These are phyloP conservation scores for Megaleporinus macrocephalus DNA, from an alignment of 2,113 vertebrate species.

Conservation along the genomic window DNA sequence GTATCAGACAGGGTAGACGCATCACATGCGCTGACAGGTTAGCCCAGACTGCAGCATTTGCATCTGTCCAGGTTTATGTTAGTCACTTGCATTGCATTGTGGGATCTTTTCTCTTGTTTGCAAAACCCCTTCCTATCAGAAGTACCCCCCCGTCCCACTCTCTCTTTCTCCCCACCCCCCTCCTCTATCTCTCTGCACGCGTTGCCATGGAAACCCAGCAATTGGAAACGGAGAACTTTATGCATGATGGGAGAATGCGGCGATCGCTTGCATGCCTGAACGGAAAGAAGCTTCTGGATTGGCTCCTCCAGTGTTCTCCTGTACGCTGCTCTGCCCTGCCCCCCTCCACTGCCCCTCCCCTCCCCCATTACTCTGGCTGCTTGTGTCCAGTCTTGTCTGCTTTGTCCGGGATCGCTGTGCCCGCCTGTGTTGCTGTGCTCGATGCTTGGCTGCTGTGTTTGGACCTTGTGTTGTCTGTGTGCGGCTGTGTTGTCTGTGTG, in stretches of 20 bases:
- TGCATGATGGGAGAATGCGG: conserved; percentile 90
- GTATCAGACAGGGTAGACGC: background rate
- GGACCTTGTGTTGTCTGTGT: background rate
- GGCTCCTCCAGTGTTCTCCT: conserved; percentile 33
- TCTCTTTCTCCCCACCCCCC: conserved; percentile 64
- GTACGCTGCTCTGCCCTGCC: conserved; percentile 59
- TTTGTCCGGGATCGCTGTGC: conserved; percentile 14
- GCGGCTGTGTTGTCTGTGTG: conserved; percentile 15
- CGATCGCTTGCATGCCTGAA: conserved; percentile 80
- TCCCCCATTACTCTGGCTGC: background rate
- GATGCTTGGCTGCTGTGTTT: background rate
- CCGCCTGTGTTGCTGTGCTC: conserved; percentile 63
- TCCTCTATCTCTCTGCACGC: conserved; percentile 78
- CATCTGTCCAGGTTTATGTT: conserved; percentile 72
- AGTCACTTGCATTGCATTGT: conserved; percentile 86
- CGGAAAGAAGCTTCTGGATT: conserved; percentile 41
- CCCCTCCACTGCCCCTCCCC: background rate
- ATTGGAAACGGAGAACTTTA: conserved; percentile 82
- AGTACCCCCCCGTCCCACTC: conserved; percentile 3
- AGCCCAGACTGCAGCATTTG: background rate
- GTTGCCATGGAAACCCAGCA: conserved; percentile 88
- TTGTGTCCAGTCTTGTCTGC: conserved; percentile 40
- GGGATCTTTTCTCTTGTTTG: conserved; percentile 89
- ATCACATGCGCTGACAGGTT: background rate
- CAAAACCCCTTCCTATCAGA: conserved; percentile 86